Base-by-base conservation (phyloP, 2,113 vertebrate genomes). In the Ammodytes marinus region DNA sequence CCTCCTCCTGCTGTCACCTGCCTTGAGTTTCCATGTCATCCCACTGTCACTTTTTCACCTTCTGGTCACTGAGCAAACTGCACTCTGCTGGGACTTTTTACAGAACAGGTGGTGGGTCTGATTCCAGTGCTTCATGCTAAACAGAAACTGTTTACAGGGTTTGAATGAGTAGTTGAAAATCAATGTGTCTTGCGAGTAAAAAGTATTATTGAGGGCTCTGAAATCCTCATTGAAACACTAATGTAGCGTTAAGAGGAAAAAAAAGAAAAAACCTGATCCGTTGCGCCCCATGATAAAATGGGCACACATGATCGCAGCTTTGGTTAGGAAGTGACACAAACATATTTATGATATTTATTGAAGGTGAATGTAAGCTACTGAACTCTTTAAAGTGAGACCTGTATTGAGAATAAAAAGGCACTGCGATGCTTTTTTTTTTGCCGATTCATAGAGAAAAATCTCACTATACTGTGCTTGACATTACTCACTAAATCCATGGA, bases 301-400 rank as follows among this genome's bases (percentile, higher is more conserved):
- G 84, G 83, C n/a, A n/a, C n/a, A 85, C 82, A 57, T 70, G n/a
- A 60, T 91, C 61, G 37, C 80, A 82, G 90, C 86, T 88, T 78
- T 74, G 83, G 84, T 77, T 81, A 79, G 80, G 86, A 86, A 83
- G 58, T 89, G 88, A 88, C 82, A 85, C 74, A 82, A 86, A 87
- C 87, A 84, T 95, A 95, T 95, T 95, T 95, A 95, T 96, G 91
- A 91, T 96, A 96, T 96, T 96, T 96, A 96, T 96, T 95, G 93
- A 94, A 94, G 94, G 92, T 95, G 94, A 96, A 95, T 95, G 95
- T 95, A 95, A 93, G 94, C 95, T 96, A 94, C 95, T 95, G 95
- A 95, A 89, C 83, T 87, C 83, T 72, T 72, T 83, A 86, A 89
- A 60, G 86, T 90, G 74, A 88, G 88, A 88, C 82, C 83, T 73